Conservation (phyloP, 2,113 vertebrate species). For the Lates calcarifer region DNA sequence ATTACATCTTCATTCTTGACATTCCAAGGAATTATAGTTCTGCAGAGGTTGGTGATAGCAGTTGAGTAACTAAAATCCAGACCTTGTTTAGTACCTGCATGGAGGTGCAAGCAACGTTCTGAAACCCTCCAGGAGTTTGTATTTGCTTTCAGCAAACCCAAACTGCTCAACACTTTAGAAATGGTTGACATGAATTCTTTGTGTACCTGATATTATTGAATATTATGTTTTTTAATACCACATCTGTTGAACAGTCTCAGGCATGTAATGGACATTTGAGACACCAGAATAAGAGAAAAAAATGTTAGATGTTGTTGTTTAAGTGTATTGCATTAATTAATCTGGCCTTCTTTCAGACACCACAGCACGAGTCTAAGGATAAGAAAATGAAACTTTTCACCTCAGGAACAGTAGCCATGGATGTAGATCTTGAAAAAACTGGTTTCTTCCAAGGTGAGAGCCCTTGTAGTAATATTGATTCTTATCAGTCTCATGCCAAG, state of each 20-base stretch:
- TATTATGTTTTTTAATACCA: neutral
- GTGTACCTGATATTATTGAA: neutral
- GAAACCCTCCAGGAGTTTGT: neutral
- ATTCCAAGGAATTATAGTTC: neutral
- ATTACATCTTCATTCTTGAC: neutral
- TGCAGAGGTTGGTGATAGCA: neutral
- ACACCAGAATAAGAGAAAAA: neutral
- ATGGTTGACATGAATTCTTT: neutral
- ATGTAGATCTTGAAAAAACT: constrained; percentile 73
- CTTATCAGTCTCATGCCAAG: neutral
- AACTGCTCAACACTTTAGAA: neutral
- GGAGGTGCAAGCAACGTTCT: neutral
- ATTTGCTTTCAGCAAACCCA: neutral
- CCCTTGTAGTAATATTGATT: neutral
- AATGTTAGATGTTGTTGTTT: neutral
- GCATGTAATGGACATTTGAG: neutral
- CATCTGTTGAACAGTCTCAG: neutral
- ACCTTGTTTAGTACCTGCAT: neutral
- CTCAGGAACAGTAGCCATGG: constrained; percentile 79
- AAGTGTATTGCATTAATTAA: neutral
- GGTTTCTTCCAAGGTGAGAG: constrained; percentile 73
- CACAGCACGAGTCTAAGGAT: constrained; percentile 74
- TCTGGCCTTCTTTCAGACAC: constrained; percentile 59
- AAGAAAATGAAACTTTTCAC: constrained; percentile 77
- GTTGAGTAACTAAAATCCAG: neutral